Evolutionary conservation across 2,797 vertebrate species (phyloP), one percentile per base, ranked within the genome.

Genomic region (Poecile montanus): DNA sequence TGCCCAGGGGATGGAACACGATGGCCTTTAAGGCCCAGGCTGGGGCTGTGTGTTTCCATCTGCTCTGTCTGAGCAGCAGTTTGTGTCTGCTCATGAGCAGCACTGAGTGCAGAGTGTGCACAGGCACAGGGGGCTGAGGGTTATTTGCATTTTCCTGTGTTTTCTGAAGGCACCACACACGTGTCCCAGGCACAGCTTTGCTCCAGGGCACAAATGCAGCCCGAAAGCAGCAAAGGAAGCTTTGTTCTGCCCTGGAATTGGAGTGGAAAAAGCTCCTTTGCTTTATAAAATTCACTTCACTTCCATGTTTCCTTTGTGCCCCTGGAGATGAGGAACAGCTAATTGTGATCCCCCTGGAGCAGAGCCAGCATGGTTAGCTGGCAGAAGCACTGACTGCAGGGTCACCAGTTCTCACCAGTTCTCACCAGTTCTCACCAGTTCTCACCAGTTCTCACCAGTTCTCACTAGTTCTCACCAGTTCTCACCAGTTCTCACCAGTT

Each of bases 231-330:
- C 47, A 42, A 45, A 42, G 70, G 47, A n/a, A 57, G 17, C 61
- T 90, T 86, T 77, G 40, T 53, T 67, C 76, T 60, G 45, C 88
- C 63, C 65, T 7, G 1, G 38, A 73, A 40, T 32, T 61, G 0
- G 0, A 83, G 48, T 16, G n/a, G 38, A 6, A 73, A 87, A 79
- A 85, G 56, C 68, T 50, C 45, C 71, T 81, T 16, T 13, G 67
- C 65, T 66, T 72, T 44, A 18, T 45, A 10, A 15, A n/a, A 85
- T 87, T 62, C 1, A 6, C 66, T 72, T 48, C 67, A 12, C 44
- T 76, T 40, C 62, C 57, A 3, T 10, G 63, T 82, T 82, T 40
- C 68, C 88, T 92, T 82, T 89, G 71, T 95, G 78, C 16, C 78
- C 40, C 56, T 16, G 34, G 70, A 36, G 85, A 60, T 27, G 82